Conservation (phyloP, 2,797 vertebrate genomes). For the Threskiornis aethiopicus region DNA sequence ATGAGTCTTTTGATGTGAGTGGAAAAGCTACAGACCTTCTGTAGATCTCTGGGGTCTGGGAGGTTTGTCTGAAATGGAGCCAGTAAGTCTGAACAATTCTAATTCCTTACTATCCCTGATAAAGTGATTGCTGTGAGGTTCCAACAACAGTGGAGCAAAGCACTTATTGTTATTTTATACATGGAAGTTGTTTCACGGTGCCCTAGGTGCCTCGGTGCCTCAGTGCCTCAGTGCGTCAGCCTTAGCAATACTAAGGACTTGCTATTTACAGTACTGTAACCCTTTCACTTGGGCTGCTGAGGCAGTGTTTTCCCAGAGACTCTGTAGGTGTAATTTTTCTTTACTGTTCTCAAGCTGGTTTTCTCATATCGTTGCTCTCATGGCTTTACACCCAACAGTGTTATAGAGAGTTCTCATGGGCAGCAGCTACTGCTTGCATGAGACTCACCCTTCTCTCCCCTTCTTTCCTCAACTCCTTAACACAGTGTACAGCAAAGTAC, state of each 20-base stretch:
- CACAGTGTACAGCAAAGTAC: accelerated
- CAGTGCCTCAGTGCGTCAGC: neutral
- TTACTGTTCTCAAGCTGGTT: neutral
- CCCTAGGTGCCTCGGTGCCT: neutral
- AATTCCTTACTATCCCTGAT: neutral
- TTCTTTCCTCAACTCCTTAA: neutral
- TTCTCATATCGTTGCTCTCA: neutral
- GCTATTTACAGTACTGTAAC: neutral
- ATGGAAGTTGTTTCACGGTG: neutral
- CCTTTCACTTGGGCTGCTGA: neutral
- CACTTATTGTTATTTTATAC: neutral
- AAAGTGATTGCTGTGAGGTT: neutral
- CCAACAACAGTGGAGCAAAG: neutral
- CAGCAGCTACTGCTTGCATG: neutral
- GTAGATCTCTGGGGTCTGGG: neutral
- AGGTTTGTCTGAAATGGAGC: neutral
- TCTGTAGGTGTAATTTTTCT: neutral
- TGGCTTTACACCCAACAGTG: neutral
- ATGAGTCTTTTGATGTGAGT: neutral
- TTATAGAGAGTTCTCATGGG: neutral
- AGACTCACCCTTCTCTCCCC: neutral
- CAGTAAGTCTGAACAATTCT: neutral
- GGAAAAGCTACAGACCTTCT: neutral
- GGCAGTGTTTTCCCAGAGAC: neutral
- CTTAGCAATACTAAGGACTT: neutral